phyloP scores from a whole-genome alignment of 2,888 invertebrate species.

The Gonocerus acuteangulatus region DNA sequence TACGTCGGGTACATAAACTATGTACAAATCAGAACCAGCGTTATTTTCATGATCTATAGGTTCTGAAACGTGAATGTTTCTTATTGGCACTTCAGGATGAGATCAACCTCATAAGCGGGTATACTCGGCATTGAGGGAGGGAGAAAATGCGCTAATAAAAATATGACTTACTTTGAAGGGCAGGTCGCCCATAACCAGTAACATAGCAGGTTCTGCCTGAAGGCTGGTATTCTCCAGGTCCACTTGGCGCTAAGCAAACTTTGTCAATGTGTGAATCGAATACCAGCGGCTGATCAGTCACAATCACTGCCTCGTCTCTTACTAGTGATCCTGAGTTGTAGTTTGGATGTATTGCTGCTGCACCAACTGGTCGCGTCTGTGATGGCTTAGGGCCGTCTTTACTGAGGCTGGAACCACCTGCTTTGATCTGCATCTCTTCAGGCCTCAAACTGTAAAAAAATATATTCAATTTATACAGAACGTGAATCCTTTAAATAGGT shows the following conservation, averaged over 20 bases:
- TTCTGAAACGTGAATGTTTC: no score
- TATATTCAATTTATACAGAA: no score
- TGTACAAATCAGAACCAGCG: no score
- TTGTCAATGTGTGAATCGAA: conserved; percentile 64
- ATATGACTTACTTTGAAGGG: conserved; percentile 63
- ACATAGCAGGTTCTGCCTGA: conserved; percentile 60
- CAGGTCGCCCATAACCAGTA: conserved; percentile 76
- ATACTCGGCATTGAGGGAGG: no score
- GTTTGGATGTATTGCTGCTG: conserved; percentile 61
- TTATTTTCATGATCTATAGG: no score
- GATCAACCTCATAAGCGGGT: no score
- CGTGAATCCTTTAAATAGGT: no score
- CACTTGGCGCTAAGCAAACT: conserved; percentile 61
- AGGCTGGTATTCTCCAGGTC: conserved; percentile 41
- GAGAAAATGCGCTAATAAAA: no score
- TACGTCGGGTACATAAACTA: no score
- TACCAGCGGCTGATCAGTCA: conserved; percentile 53
- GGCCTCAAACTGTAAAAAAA: conserved; percentile 51
- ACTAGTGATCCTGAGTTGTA: conserved; percentile 54
- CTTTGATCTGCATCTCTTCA: conserved; percentile 63
- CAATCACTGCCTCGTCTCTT: conserved; percentile 65
- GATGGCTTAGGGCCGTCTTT: conserved; percentile 67
- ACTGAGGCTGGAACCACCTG: conserved; percentile 77
- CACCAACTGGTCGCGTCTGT: conserved; percentile 65
- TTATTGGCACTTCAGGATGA: no score